Evolutionary conservation across 2,113 vertebrate species (phyloP), one percentile per base, ranked within the genome.

Genomic region (Microcebus lehilahytsara): DNA sequence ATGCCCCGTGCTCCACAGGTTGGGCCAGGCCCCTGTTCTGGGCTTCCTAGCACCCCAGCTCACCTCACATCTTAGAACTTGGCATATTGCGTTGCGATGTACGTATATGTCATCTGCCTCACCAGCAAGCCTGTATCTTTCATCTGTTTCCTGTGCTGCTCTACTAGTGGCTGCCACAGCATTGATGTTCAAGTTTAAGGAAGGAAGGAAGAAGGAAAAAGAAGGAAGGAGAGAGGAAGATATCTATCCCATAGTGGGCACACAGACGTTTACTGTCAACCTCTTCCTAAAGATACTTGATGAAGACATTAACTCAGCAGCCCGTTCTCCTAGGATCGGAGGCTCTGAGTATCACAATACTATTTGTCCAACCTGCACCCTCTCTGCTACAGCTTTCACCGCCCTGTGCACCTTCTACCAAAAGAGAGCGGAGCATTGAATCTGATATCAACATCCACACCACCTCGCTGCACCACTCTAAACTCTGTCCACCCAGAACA

Each of bases 31-130:
- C 30, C 27, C 53, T 34, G 34, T 17, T 25, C 25, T 4, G 23
- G 34, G 66, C 56, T 81, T n/a, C 75, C 75, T 4, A 12, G 37
- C 34, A 37, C 34, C 32, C n/a, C 10, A 17, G 75, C 51, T 42
- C 9, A 10, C 85, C 58, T 62, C 37, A 10, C 34, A 49, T 42
- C 87, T 85, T 13, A 30, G 42, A 53, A 23, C 49, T 5, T 0
- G 3, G 2, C 49, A 13, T 20, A 0, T 12, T 4, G 3, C 23
- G 0, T 19, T 5, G 4, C 32, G 9, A 16, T 19, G 2, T 27
- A 17, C 32, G 2, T n/a, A 5, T 30, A 1, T 5, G 3, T 60
- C 27, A 37, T 23, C 51, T 6, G 20, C 30, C 56, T 74, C 69
- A 2, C 34, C 58, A 12, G 42, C 32, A 56, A 13, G 71, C 10